A percentile compares a stretch with the other conserved stretches of the same genome.
phyloP scores from a whole-genome alignment of 2,888 invertebrate species.

The Cataglyphis albicans region DNA sequence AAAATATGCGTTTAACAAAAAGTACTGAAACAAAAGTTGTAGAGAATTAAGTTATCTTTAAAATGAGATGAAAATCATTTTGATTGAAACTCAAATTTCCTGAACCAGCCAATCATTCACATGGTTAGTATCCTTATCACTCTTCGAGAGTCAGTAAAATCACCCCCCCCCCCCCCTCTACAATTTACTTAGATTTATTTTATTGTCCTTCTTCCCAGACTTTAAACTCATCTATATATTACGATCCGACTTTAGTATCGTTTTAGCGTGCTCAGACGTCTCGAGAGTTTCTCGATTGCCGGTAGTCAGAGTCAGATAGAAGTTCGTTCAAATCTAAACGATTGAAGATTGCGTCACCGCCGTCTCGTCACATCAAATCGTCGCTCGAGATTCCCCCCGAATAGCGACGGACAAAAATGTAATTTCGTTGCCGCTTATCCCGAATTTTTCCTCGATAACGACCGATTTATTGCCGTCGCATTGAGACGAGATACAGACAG shows the following conservation, averaged over 20 bases:
- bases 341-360: not conserved
- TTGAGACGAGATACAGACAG: not conserved
- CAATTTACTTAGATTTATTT: conserved; percentile 47
- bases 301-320: not conserved
- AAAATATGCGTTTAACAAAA: no score
- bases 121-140: not conserved
- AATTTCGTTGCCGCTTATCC: not conserved
- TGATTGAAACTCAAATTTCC: not conserved
- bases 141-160: conserved; percentile 29
- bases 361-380: not conserved
- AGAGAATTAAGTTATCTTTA: no score
- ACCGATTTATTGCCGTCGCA: conserved; percentile 6
- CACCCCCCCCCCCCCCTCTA: not conserved
- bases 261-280: conserved; percentile 24
- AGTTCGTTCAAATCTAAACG: not conserved
- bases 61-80: not conserved
- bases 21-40: no score
- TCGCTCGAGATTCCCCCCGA: not conserved
- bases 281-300: conserved; percentile 15
- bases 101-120: conserved; percentile 16
- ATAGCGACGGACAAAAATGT: conserved; percentile 16
- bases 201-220: conserved; percentile 19
- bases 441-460: not conserved
- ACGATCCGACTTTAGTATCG: conserved; percentile 33
- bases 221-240: conserved; percentile 33